Conservation (phyloP, 2,888 invertebrate species). For the Melangyna quadrimaculata region DNA sequence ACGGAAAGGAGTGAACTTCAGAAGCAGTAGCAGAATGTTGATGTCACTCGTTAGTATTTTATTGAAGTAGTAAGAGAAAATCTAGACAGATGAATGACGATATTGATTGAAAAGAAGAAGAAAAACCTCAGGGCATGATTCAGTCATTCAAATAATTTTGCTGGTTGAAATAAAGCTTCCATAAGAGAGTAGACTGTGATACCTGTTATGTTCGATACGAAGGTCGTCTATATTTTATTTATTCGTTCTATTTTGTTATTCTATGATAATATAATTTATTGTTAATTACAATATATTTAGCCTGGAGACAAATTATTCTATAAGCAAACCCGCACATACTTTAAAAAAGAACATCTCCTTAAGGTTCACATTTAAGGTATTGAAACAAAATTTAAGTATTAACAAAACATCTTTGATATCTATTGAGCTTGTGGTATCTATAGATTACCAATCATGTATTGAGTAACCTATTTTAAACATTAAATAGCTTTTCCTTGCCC, state of each 20-base stretch:
- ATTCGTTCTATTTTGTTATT: neutral
- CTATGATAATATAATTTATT: neutral
- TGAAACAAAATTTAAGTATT: neutral
- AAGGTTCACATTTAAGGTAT: neutral
- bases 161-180: conserved; percentile 17
- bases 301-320: neutral
- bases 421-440: neutral
- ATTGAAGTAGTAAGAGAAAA: conserved; percentile 27
- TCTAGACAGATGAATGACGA: conserved; percentile 57
- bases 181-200: neutral
- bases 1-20: conserved; percentile 10
- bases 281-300: neutral
- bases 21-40: conserved; percentile 36
- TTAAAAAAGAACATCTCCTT: neutral
- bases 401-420: neutral
- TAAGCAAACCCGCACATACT: neutral
- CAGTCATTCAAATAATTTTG: conserved; percentile 17
- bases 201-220: neutral
- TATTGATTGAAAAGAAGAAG: conserved; percentile 35
- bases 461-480: neutral
- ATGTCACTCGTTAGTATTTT: conserved; percentile 46
- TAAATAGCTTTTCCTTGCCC: neutral
- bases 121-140: conserved; percentile 29
- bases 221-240: conserved; percentile 11
- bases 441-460: neutral